Base-by-base conservation (phyloP, 2,113 vertebrate genomes). In the Mobula hypostoma region DNA sequence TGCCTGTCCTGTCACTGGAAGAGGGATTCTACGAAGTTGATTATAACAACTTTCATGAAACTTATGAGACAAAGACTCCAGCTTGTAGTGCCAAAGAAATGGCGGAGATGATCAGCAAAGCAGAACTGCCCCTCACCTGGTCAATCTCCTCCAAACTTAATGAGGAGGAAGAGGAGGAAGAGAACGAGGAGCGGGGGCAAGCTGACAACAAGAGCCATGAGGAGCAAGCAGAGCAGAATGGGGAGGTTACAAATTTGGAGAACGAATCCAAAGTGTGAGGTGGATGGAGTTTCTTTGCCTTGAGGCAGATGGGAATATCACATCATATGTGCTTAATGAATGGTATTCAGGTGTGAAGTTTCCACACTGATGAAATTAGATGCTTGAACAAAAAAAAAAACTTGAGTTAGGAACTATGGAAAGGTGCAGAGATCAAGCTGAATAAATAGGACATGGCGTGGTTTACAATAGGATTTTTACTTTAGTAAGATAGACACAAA, bases 21-120 rank as follows among this genome's bases (percentile, higher is more conserved):
- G 99, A 99, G 0, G 98, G 99, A 48, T 99, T 99, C 95, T 99
- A 99, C 0, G 99, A 99, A 95, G 99, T 99, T 0, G 99, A 99
- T 97, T 99, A 99, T 97, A 99, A 99, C 97, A 99, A 98, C 94
- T 99, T 99, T 95, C 99, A 99, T 0, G 97, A 99, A 94, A 98
- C 99, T 29, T 99, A 99, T 0, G 98, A 99, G 96, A 99, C 98
- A 94, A 98, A 98, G 97, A 99, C 99, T 0, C 99, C 99, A 0
- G 94, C 97, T 94, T 97, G 98, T 96, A 99, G 98, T 94, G 98
- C 98, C 96, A 98, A 97, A 96, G 98, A 99, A 95, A 97, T 99
- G 93, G 96, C 98, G 0, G 98, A 99, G 94, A 97, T 98, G 95
- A 96, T 96, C 92, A 97, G 95, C 95, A 96, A 97, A 94, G 95